Evolutionary conservation across 2,888 invertebrate genomes (phyloP), one percentile per base, ranked within the genome.

Genomic region (Salpingus planirostris): DNA sequence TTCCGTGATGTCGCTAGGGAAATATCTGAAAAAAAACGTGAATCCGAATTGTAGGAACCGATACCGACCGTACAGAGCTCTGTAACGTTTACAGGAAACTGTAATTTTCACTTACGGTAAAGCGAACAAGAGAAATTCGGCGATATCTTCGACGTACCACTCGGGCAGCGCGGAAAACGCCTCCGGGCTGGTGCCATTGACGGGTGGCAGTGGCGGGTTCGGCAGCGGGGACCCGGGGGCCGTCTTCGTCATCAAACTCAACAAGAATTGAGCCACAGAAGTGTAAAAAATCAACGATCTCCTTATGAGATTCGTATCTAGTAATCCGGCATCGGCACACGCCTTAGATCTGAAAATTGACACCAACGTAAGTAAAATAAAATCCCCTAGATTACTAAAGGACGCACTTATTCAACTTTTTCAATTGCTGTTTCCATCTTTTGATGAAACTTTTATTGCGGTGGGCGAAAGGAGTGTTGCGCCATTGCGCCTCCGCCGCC

Each of bases 121-220:
- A 2, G 87, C 79, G 60, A 95, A 93, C 15, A 93, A 75, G 54
- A 96, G 74, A 66, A 96, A 91, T 66, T 97, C 96, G 7, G 96
- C 92, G 50, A 96, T 84, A 61, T 97, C 96, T 66, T 97, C 97
- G 48, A 97, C 80, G 64, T 92, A 90, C 86, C 93, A 96, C 70
- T 97, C 96, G 22, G 97, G 97, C 57, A 91, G 73, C 50, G 93
- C 89, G 31, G 83, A 78, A 70, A 95, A 96, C 49, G 81, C 73
- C 47, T 74, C 71, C 10, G 85, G 77, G 27, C 80, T 70, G 46
- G 75, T 74, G 21, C 73, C 69, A n/a, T n/a, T n/a, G n/a, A n/a
- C n/a, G n/a, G n/a, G n/a, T n/a, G n/a, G n/a, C n/a, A n/a, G n/a
- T n/a, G n/a, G n/a, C n/a, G n/a, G n/a, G 25, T 74, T 70, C 26